phyloP scores from a whole-genome alignment of 2,113 vertebrate species.

The Menidia beryllina region DNA sequence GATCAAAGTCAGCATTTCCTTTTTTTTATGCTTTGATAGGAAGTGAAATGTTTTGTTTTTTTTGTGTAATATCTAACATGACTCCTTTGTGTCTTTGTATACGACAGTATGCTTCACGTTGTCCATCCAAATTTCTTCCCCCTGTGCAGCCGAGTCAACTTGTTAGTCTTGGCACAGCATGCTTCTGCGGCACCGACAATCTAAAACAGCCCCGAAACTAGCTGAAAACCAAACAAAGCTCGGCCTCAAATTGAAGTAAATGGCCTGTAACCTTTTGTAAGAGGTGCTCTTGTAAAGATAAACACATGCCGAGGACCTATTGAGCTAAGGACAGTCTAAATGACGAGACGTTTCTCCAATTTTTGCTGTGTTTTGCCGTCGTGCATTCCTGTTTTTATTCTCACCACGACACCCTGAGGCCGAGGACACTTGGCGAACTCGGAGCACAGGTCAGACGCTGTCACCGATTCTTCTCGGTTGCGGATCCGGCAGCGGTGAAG shows the following conservation, averaged over 20 bases:
- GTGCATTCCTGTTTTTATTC: neutral
- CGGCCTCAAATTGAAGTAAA: constrained; percentile 19
- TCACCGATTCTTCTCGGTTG: constrained; percentile 58
- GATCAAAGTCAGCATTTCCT: constrained; percentile 35
- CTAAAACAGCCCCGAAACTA: constrained; percentile 1
- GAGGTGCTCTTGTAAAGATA: constrained; percentile 18
- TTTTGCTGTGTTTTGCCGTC: constrained; percentile 21
- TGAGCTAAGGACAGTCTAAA: constrained; percentile 22
- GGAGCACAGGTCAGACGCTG: constrained; percentile 42
- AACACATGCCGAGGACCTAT: constrained; percentile 51
- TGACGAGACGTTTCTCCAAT: constrained; percentile 37
- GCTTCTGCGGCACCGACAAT: constrained; percentile 7
- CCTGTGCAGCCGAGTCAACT: constrained; percentile 7
- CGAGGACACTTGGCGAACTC: constrained; percentile 30
- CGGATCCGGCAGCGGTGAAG: constrained; percentile 35
- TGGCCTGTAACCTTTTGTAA: constrained; percentile 47
- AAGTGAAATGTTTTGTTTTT: constrained; percentile 20
- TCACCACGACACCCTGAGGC: constrained; percentile 25
- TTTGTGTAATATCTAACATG: neutral
- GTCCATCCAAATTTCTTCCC: constrained; percentile 9
- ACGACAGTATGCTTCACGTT: constrained; percentile 14
- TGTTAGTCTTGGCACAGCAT: constrained; percentile 25
- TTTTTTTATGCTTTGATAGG: constrained; percentile 37
- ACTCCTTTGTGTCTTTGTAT: constrained; percentile 9
- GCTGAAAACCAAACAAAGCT: constrained; percentile 22